Evolutionary conservation across 2,888 invertebrate species (phyloP).

Genomic region (Drosophila quinaria): DNA sequence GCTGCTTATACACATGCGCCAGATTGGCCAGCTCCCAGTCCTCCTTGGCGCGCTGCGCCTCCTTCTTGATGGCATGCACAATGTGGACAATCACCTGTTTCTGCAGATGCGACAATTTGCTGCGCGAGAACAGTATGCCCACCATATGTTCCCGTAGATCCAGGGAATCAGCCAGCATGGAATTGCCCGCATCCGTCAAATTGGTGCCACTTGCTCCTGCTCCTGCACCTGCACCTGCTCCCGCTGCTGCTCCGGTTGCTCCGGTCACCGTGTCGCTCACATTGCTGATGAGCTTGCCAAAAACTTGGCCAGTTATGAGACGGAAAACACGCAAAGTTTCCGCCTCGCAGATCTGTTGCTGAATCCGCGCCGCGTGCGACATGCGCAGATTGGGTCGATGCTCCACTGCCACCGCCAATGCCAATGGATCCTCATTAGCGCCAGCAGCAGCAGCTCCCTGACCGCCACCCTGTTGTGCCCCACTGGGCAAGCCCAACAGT

Average conservation of each 20-base stretch:
- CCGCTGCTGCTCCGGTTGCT: slow-evolving; percentile 7
- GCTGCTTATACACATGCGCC: slow-evolving; percentile 76
- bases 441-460: neutral
- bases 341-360: slow-evolving; percentile 94
- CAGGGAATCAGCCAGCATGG: slow-evolving; percentile 86
- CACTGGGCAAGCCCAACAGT: slow-evolving; percentile 88
- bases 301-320: slow-evolving; percentile 93
- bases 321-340: slow-evolving; percentile 97
- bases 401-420: slow-evolving; percentile 1
- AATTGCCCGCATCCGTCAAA: slow-evolving; percentile 58
- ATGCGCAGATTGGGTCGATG: slow-evolving; percentile 80
- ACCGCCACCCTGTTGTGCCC: slow-evolving; percentile 14
- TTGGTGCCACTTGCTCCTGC: too few species aligned
- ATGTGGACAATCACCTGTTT: slow-evolving; percentile 97
- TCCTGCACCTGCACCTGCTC: slow-evolving; percentile 6
- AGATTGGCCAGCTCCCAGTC: slow-evolving; percentile 93
- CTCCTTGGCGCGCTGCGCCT: slow-evolving; percentile 93
- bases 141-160: slow-evolving; percentile 98
- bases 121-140: slow-evolving; percentile 97
- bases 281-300: slow-evolving; percentile 93
- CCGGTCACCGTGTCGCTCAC: slow-evolving; percentile 63
- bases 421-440: slow-evolving; percentile 12
- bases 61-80: slow-evolving; percentile 95
- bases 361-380: slow-evolving; percentile 87
- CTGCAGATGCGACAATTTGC: slow-evolving; percentile 96